Conservation (phyloP, 1,140 invertebrate genomes). For the Magallana angulata region DNA sequence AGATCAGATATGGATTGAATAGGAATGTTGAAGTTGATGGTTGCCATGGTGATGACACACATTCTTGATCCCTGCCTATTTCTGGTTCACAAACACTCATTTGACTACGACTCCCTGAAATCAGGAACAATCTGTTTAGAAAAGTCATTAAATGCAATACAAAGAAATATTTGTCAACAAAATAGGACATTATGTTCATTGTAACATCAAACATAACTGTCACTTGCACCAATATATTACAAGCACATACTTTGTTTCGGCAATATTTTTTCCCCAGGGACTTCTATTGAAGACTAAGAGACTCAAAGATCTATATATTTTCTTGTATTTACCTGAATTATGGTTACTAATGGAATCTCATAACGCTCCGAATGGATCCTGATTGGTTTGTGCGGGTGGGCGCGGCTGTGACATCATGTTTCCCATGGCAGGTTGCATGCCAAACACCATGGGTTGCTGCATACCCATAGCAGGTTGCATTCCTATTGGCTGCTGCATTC, state of each 20-base stretch:
- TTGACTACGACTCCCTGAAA: background rate
- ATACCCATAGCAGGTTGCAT: constrained; percentile 65
- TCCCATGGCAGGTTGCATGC: constrained; percentile 52
- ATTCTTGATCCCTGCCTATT: background rate
- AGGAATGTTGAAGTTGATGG: background rate
- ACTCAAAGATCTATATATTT: no score
- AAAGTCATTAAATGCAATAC: background rate
- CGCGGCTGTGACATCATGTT: constrained; percentile 53
- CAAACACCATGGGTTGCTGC: constrained; percentile 55
- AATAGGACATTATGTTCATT: no score
- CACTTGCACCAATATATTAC: no score
- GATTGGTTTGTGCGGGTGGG: constrained; percentile 59
- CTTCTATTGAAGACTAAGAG: no score
- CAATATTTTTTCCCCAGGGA: no score
- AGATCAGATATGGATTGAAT: constrained; percentile 14
- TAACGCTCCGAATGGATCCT: constrained; percentile 73
- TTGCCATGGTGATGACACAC: background rate
- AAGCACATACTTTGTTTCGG: no score
- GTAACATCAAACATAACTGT: no score
- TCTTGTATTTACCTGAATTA: constrained; percentile 40
- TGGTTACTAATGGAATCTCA: constrained; percentile 55
- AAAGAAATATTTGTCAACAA: no score
- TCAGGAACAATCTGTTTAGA: background rate
- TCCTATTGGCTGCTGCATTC: constrained; percentile 54
- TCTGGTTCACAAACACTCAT: constrained; percentile 22